These are phyloP conservation scores for Chinchilla lanigera DNA, from an alignment of 2,113 vertebrate genomes.

Conservation along the genomic window DNA sequence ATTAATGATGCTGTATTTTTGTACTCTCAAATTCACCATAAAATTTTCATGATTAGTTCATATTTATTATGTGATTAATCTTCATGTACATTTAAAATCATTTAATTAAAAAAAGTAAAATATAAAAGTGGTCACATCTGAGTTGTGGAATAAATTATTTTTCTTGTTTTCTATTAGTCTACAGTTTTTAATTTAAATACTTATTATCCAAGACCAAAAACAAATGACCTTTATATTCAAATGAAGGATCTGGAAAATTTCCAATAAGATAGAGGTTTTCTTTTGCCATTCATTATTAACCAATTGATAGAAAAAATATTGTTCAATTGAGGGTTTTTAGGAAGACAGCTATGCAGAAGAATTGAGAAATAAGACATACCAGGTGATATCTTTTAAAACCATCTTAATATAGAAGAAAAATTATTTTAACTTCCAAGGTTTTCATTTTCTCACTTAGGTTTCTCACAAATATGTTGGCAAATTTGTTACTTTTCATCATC, in stretches of 20 bases:
- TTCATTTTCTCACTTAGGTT: neutral
- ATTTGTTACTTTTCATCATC: neutral
- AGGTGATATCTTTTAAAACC: neutral
- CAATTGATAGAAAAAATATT: neutral
- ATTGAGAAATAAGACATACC: neutral
- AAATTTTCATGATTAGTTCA: neutral
- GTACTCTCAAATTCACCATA: neutral
- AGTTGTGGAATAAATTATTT: neutral
- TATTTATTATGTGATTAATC: constrained; percentile 6
- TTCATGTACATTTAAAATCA: neutral
- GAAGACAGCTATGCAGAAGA: neutral
- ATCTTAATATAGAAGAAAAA: neutral
- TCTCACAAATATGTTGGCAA: neutral
- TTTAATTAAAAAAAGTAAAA: neutral
- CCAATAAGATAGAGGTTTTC: neutral
- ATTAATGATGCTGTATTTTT: neutral
- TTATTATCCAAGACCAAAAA: constrained; percentile 12
- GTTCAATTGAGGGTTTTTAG: neutral
- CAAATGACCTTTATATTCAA: neutral
- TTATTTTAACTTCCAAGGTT: neutral
- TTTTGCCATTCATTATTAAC: neutral
- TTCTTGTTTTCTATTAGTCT: neutral
- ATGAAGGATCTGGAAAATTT: neutral
- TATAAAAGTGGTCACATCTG: neutral
- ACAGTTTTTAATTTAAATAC: neutral